Base-by-base conservation (phyloP, 2,888 invertebrate species). In the Melolontha melolontha region DNA sequence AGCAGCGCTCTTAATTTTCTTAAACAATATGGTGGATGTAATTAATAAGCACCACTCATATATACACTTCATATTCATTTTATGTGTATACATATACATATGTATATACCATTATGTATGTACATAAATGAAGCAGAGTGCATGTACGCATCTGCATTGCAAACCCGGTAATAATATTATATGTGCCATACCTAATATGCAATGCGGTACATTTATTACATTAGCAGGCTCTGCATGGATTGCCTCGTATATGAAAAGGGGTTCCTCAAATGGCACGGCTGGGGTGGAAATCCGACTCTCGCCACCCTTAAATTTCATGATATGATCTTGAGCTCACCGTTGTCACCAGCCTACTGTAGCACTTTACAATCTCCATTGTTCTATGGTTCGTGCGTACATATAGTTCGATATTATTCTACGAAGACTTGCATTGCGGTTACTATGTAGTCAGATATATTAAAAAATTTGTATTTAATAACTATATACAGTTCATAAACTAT, bases 151-250 rank as follows among this genome's bases (percentile, higher is more conserved):
- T 67, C 63, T 67, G 64, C 67, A 66, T 54, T 66, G 69, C 69
- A 66, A 62, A 54, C 64, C 41, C 63, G 40, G 63, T 70, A 70
- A 70, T 66, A 70, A 70, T 70, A 70, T 70, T 70, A 72, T 71
- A 71, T 71, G 64, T 70, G 70, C 71, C 64, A 68, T 68, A 65
- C 67, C 77, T 79, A 79, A 79, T 79, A 79, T 79, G 78, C 76
- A 74, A 79, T 78, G 79, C 79, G 79, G 79, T 78, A 78, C 79
- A 79, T 80, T 79, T 80, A 80, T 80, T 79, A 78, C 78, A 78
- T 80, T 79, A 80, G 71, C 75, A 77, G 75, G 75, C 73, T 74
- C 74, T 73, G 72, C 73, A 73, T 72, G 76, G 74, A 75, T 75
- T 76, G 77, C 76, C 74, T 72, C 66, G 41, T 54, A 34, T 51